phyloP scores from a whole-genome alignment of 2,797 vertebrate genomes.

The Intellagama lesueurii region DNA sequence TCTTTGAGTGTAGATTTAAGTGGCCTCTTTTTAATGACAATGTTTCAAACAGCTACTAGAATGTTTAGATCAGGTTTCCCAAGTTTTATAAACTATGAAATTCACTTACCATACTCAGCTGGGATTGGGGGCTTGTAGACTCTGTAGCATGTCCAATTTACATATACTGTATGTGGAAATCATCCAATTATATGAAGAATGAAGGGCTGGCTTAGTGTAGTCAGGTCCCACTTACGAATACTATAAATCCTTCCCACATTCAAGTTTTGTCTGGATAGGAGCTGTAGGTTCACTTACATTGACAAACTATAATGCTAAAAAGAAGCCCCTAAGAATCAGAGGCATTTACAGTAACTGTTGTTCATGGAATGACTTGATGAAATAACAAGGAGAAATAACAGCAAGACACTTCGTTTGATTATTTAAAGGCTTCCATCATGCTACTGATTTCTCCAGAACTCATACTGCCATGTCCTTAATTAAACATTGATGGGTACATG shows the following conservation, averaged over 20 bases:
- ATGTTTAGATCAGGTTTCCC: too few species aligned
- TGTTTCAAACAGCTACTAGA: too few species aligned
- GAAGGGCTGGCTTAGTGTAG: neutral
- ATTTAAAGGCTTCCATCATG: slow-evolving; percentile 3
- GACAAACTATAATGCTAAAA: neutral
- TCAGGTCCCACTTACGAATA: neutral
- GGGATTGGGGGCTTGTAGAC: neutral
- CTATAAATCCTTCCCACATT: neutral
- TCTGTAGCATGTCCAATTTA: neutral
- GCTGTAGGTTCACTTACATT: neutral
- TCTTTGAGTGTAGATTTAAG: neutral
- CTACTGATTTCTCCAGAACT: slow-evolving; percentile 1
- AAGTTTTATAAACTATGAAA: neutral
- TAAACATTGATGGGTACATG: slow-evolving; percentile 30
- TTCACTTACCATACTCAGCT: neutral
- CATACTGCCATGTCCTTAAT: slow-evolving; percentile 14
- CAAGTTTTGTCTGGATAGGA: neutral
- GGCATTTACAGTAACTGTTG: neutral
- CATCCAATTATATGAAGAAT: neutral
- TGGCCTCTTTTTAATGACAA: neutral
- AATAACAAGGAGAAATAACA: neutral
- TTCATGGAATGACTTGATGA: neutral
- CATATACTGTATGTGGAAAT: too few species aligned
- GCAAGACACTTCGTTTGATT: slow-evolving; percentile 11
- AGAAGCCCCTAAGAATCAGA: neutral